Conservation (phyloP, 2,113 vertebrate genomes). For the Psephotus haematonotus region DNA sequence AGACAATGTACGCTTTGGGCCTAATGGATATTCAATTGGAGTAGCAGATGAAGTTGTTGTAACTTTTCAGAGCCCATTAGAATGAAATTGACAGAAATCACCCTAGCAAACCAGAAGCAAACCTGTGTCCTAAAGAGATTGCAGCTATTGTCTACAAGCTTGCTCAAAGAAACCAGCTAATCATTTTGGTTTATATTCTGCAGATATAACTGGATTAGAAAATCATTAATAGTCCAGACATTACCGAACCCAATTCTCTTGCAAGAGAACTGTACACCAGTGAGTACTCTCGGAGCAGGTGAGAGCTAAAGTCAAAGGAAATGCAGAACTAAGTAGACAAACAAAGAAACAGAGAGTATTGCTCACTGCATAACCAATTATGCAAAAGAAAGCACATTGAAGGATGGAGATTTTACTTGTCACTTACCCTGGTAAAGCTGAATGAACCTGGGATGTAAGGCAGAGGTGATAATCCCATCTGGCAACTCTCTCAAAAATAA, state of each 20-base stretch:
- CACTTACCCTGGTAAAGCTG: constrained; percentile 83
- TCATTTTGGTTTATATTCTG: background rate
- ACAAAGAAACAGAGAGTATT: background rate
- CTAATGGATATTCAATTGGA: background rate
- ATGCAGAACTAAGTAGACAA: background rate
- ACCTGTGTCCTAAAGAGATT: background rate
- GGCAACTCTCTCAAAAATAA: constrained; percentile 89
- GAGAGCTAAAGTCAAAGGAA: background rate
- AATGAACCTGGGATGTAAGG: constrained; percentile 79
- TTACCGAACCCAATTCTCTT: background rate
- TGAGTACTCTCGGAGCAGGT: background rate
- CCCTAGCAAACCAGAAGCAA: background rate
- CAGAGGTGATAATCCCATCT: constrained; percentile 79
- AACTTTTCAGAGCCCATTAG: background rate
- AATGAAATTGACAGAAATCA: background rate
- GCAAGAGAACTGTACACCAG: background rate
- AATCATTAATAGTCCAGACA: background rate
- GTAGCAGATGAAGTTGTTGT: background rate
- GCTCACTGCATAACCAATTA: background rate
- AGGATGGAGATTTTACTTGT: background rate
- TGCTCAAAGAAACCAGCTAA: background rate
- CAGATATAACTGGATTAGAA: background rate
- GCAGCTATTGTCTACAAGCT: background rate
- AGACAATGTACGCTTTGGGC: background rate
- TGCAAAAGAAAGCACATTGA: background rate